These are phyloP conservation scores for Hemiscyllium ocellatum DNA, from an alignment of 2,113 vertebrate species.

Conservation along the genomic window DNA sequence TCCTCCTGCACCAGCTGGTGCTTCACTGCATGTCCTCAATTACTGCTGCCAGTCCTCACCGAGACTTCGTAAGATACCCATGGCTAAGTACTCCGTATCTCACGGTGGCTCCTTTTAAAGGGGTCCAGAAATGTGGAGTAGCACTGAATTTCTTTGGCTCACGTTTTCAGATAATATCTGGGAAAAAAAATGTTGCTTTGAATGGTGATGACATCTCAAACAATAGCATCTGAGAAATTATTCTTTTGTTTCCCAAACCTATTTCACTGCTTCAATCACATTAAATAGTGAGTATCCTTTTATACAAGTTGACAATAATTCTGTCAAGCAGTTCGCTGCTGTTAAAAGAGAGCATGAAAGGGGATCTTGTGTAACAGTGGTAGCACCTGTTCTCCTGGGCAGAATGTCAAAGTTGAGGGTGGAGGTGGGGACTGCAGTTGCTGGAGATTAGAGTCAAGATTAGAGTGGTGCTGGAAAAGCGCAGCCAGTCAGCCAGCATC, in stretches of 20 bases:
- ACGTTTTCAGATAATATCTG: neutral
- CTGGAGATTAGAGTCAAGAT: too few species aligned
- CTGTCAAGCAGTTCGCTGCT: neutral
- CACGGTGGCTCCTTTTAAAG: neutral
- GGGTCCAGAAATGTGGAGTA: neutral
- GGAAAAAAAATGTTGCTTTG: neutral
- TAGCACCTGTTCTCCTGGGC: too few species aligned
- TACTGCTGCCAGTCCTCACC: neutral
- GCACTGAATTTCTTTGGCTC: neutral
- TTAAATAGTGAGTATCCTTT: neutral
- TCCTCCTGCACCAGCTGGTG: neutral
- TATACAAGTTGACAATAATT: neutral
- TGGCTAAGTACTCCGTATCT: neutral
- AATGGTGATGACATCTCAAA: neutral
- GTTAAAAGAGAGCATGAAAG: neutral
- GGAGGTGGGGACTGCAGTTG: too few species aligned
- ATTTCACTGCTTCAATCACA: neutral
- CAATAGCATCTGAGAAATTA: neutral
- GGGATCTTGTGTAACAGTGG: too few species aligned
- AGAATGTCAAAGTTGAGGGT: too few species aligned
- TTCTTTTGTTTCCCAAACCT: neutral
- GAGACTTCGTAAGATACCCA: neutral
- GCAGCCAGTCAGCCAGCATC: too few species aligned
- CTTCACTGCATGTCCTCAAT: neutral
- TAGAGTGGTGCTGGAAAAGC: too few species aligned